These are phyloP conservation scores for Pocillopora meandrina DNA, from an alignment of 92 coral and sea anemone genomes.

Conservation along the genomic window DNA sequence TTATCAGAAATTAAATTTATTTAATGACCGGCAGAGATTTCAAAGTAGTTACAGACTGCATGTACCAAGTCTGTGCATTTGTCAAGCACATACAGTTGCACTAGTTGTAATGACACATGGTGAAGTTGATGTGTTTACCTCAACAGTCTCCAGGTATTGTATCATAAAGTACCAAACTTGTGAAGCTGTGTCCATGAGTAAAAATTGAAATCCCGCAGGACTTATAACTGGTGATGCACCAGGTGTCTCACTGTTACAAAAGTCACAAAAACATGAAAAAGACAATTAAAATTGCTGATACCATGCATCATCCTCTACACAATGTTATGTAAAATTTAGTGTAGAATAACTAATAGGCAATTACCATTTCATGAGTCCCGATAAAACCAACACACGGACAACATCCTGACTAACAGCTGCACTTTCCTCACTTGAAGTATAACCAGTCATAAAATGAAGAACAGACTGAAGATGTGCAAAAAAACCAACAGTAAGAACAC, in stretches of 20 bases:
- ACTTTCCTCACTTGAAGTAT: slow-evolving; percentile 75
- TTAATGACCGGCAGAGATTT: neutral
- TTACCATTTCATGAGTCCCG: slow-evolving; percentile 94
- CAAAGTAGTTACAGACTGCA: neutral
- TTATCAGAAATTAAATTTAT: neutral
- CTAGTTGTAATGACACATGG: neutral
- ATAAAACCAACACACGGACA: slow-evolving; percentile 76
- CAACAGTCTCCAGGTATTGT: slow-evolving; percentile 93
- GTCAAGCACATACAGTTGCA: neutral
- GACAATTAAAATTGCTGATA: neutral
- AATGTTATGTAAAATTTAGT: no score
- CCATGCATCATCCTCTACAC: no score
- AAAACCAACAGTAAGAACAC: no score
- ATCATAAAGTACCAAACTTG: slow-evolving; percentile 99
- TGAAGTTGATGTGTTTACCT: slow-evolving; percentile 54
- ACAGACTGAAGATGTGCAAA: slow-evolving; percentile 64
- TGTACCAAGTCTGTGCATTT: neutral
- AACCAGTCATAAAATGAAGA: slow-evolving; percentile 98
- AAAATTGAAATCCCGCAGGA: slow-evolving; percentile 97
- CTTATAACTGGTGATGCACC: slow-evolving; percentile 88
- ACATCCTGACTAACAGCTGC: slow-evolving; percentile 89
- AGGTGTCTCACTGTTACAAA: slow-evolving; percentile 78
- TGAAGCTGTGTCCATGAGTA: slow-evolving; percentile 95
- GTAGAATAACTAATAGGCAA: neutral
- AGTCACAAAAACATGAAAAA: neutral